phyloP scores from a whole-genome alignment of 2,888 invertebrate genomes.

The Mimas tiliae region DNA sequence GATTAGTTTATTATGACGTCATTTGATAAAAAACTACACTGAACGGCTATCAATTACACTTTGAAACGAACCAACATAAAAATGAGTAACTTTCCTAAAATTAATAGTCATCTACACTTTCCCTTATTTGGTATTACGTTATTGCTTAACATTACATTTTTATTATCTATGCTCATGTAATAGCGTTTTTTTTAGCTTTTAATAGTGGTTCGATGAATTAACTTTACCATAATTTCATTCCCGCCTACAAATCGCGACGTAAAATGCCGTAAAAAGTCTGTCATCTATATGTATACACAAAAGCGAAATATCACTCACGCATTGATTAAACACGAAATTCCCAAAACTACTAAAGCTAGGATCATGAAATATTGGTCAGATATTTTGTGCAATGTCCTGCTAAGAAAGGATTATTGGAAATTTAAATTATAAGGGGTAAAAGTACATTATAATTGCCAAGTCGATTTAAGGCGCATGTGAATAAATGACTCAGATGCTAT shows the following conservation, averaged over 20 bases:
- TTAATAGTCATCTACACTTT: slow-evolving; percentile 2
- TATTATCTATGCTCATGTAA: slow-evolving; percentile 1
- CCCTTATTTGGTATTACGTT: neutral
- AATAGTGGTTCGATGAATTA: too few species aligned
- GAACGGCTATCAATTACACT: slow-evolving; percentile 12
- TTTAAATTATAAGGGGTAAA: too few species aligned
- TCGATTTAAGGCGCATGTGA: neutral
- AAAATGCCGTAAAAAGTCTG: neutral
- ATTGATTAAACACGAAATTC: too few species aligned
- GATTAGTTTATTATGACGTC: slow-evolving; percentile 1
- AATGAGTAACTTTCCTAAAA: slow-evolving; percentile 5
- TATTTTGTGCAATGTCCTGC: too few species aligned
- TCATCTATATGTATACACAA: too few species aligned
- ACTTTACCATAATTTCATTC: neutral
- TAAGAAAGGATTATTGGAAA: too few species aligned
- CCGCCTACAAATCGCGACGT: neutral
- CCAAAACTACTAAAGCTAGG: too few species aligned
- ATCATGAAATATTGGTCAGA: too few species aligned
- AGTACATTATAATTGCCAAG: too few species aligned
- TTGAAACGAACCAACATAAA: neutral
- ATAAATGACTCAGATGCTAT: neutral
- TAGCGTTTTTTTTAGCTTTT: neutral
- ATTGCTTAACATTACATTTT: slow-evolving; percentile 1
- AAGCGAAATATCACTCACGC: too few species aligned
- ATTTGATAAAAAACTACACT: neutral